Conservation (phyloP, 2,888 invertebrate species). For the Ditula angustiorana region DNA sequence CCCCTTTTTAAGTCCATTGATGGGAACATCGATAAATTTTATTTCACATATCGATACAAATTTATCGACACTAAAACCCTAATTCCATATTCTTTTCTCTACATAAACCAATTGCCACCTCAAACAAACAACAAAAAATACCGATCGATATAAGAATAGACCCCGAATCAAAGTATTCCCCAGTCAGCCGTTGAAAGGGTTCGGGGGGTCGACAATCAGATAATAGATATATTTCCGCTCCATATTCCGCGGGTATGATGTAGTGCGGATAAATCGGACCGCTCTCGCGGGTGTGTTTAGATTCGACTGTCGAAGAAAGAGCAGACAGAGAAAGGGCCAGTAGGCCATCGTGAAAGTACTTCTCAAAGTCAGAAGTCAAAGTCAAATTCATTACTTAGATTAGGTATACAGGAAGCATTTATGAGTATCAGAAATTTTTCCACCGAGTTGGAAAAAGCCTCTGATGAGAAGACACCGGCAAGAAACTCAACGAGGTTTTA, state of each 20-base stretch:
- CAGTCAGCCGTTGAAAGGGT: conserved; percentile 69
- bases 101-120: conserved; percentile 3
- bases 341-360: not conserved
- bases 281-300: conserved; percentile 72
- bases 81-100: too few relatives aligned
- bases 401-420: too few relatives aligned
- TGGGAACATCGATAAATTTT: not conserved
- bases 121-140: conserved; percentile 44
- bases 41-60: not conserved
- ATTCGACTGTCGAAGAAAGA: conserved; percentile 57
- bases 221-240: conserved; percentile 75
- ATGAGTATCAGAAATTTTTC: too few relatives aligned
- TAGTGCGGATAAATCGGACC: conserved; percentile 76
- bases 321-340: conserved; percentile 2
- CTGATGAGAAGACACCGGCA: too few relatives aligned
- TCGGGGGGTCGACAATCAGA: conserved; percentile 69
- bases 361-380: not conserved
- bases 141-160: conserved; percentile 23
- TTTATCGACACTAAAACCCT: not conserved
- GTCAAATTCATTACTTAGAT: too few relatives aligned
- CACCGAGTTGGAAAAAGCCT: too few relatives aligned
- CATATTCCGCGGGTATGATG: conserved; percentile 62
- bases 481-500: too few relatives aligned
- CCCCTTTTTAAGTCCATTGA: not conserved
- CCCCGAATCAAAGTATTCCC: conserved; percentile 65